Base-by-base conservation (phyloP, 2,113 vertebrate genomes). In the Haliaeetus leucogaster region DNA sequence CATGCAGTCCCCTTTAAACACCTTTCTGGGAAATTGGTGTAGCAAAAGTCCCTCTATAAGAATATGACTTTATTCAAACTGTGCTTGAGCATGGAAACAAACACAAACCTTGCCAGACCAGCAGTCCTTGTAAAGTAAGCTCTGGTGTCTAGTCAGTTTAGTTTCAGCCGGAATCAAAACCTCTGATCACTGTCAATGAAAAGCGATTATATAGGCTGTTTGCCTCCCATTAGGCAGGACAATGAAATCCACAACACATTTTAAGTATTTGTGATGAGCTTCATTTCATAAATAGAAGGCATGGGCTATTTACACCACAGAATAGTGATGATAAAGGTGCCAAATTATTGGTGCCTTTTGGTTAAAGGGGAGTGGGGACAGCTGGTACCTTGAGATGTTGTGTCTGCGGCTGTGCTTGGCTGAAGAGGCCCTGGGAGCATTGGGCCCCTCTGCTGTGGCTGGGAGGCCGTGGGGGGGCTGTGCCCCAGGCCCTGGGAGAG, bases 261-360 rank as follows among this genome's bases (percentile, higher is more conserved):
- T 32, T 5, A 40, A 40, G 30, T 32, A 9, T 19, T 53, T 66
- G 40, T 62, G 34, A 56, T 0, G 1, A 40, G 30, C 13, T 90
- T 58, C 12, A 14, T 50, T 26, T 59, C 22, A 16, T 16, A 66
- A 78, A 68, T 21, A 34, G 50, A 68, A 77, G 25, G 5, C 7
- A 7, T 5, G 10, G 29, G n/a, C 0, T 0, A 9, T 29, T 36
- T 81, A 52, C 23, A 16, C 26, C 48, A 16, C 5, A 7, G 45
- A 48, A 9, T 17, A 38, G 45, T 43, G 40, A 25, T 61, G 58
- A 29, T 38, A 23, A 56, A 87, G 16, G 18, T 47, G n/a, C 27
- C 17, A 43, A 61, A 65, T 20, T 19, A 5, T 4, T 5, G 29
- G 22, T 74, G 67, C 27, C 22, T 25, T 40, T 59, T 20, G 43